Conservation (phyloP, 2,113 vertebrate species). For the Dermatemys mawii region DNA sequence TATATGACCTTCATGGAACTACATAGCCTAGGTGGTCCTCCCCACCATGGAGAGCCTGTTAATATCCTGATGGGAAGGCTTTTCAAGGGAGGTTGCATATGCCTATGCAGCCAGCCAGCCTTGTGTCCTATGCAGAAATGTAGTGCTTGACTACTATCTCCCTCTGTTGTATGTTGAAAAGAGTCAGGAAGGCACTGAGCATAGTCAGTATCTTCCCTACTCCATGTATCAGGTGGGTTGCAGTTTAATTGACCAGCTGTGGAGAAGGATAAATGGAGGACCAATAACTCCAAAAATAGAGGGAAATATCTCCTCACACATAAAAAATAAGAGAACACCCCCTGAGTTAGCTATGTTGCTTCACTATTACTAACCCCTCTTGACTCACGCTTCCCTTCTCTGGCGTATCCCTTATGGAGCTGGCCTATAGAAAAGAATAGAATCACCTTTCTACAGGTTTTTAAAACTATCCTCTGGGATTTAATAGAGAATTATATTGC, state of each 20-base stretch:
- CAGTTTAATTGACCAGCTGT: no score
- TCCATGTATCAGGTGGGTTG: background rate
- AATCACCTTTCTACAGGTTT: background rate
- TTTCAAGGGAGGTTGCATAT: background rate
- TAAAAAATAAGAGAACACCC: background rate
- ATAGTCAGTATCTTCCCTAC: background rate
- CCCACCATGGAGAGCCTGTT: background rate
- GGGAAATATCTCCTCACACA: background rate
- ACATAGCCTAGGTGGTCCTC: background rate
- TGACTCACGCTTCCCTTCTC: background rate
- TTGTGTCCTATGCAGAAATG: background rate
- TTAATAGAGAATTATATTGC: background rate
- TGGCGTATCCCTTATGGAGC: background rate
- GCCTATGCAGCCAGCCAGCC: background rate
- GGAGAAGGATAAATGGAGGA: background rate
- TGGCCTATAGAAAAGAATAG: background rate
- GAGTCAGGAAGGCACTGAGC: no score
- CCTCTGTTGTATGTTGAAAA: background rate
- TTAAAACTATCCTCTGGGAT: background rate
- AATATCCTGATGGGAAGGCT: background rate
- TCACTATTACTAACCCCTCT: background rate
- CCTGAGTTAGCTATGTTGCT: background rate
- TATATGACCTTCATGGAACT: background rate
- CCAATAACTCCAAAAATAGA: background rate
- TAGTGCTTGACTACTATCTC: background rate